Base-by-base conservation (phyloP, 2,797 vertebrate genomes). In the Girardinus metallicus region DNA sequence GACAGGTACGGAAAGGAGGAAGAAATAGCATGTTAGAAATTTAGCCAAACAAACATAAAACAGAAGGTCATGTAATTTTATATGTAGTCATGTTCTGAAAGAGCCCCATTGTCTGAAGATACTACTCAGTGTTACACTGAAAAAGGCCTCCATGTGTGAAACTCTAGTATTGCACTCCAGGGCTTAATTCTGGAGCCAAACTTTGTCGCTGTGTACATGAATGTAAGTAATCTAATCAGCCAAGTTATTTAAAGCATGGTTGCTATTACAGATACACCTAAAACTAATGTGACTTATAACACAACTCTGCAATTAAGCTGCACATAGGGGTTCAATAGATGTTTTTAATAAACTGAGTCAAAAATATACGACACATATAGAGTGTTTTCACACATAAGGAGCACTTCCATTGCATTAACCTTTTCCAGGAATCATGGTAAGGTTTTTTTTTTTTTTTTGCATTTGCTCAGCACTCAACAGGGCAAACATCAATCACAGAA, bases 101-200 rank as follows among this genome's bases (percentile, higher is more conserved):
- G 36, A 84, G 60, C 46, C 77, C 21, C 57, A 80, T 81, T 76
- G 79, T 86, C 53, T 83, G 51, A 77, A 76, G 60, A 77, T 53
- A 76, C 44, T 31, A 29, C 73, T 83, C 53, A 43, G 68, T 80
- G 79, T 76, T 57, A 51, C 23, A 75, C 1, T 82, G 68, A 74
- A 82, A 85, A 86, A 82, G 80, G 41, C n/a, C 64, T 86, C 41
- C 74, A 79, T 80, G 43, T 84, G 75, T 87, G 73, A 89, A 87
- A 81, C 75, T 76, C 70, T 51, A 82, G 34, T 72, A 73, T 29
- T 43, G 46, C 77, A 66, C 80, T 0, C 16, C 81, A 70, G 78
- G 80, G 77, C 49, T 78, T 74, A 26, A 62, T 80, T 72, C 75
- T 83, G 39, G 79, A 74, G 73, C 78, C 70, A 79, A 80, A 83